Base-by-base conservation (phyloP, 2,113 vertebrate genomes). In the Vanacampus margaritifer region DNA sequence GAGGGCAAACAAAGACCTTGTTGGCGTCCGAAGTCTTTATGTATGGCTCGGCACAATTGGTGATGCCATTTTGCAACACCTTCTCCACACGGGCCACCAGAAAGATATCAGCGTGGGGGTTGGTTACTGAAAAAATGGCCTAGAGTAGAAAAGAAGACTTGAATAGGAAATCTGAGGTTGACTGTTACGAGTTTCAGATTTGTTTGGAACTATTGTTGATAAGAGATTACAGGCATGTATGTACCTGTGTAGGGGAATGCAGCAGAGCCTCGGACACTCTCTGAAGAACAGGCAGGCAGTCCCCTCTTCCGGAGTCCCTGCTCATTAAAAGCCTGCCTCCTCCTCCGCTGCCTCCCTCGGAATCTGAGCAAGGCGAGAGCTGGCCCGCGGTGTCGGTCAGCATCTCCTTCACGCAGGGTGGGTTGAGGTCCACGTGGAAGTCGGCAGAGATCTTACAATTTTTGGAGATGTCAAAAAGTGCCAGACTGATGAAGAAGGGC, bases 371-470 rank as follows among this genome's bases (percentile, higher is more conserved):
- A 43, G 86, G 82, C 11, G 84, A 87, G 28, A 64, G 72, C 35
- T 79, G 85, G 13, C 57, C 0, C 0, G 86, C 67, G 28, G 9
- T 3, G 2, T 94, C 90, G 3, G 35, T 78, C 70, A 98, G 89
- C 96, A 99, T 95, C 51, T 97, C 95, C 41, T 93, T 91, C 2
- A 98, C 94, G 10, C 88, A 89, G 0, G 88, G 78, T 0, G 95
- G 91, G 73, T 99, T 99, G 73, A 99, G 77, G 83, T 99, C 97
- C 68, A 98, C 84, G 0, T 98, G 96, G 88, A 99, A 98, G 86
- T 99, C 97, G 21, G 94, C 94, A 0, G 97, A 98, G 86, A 99
- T 94, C 88, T 98, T 99, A 85, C 96, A 97, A 58, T 93, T 95
- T 82, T 94, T 96, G 75, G 89, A 94, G 61, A 97, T 80, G 75